phyloP scores from a whole-genome alignment of 2,888 invertebrate genomes.

The Caradrina clavipalpis region DNA sequence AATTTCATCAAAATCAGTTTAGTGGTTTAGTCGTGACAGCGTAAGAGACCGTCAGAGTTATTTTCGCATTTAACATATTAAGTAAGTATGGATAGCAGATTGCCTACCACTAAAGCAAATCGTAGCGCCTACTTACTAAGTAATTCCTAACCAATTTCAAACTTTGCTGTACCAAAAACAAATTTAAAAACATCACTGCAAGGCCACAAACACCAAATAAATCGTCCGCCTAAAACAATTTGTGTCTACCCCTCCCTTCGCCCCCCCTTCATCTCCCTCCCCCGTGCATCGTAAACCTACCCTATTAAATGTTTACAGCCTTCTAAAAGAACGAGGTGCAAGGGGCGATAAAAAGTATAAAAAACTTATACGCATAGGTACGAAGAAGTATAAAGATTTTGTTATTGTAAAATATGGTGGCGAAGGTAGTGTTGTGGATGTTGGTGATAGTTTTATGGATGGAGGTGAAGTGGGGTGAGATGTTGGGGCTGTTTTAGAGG shows the following conservation, averaged over 20 bases:
- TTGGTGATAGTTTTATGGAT: conserved; percentile 43
- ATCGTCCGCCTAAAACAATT: conserved; percentile 68
- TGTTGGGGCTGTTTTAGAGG: conserved; percentile 2
- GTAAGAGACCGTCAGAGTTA: too few relatives aligned
- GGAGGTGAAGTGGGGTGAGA: neutral
- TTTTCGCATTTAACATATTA: too few relatives aligned
- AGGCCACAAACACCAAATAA: conserved; percentile 59
- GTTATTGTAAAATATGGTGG: conserved; percentile 61
- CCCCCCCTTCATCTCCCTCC: conserved; percentile 50
- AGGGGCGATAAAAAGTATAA: conserved; percentile 65
- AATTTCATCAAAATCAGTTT: too few relatives aligned
- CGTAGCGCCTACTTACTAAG: neutral
- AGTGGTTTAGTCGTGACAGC: too few relatives aligned
- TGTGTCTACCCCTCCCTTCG: conserved; percentile 54
- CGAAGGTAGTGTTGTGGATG: conserved; percentile 11
- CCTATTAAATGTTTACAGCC: conserved; percentile 88
- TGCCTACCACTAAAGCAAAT: too few relatives aligned
- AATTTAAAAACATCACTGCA: conserved; percentile 39
- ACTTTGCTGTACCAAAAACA: neutral
- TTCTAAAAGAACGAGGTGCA: conserved; percentile 74
- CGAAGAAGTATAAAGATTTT: conserved; percentile 55
- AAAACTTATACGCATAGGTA: conserved; percentile 61
- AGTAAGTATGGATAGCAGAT: too few relatives aligned
- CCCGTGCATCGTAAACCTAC: conserved; percentile 75
- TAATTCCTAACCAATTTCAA: neutral